phyloP scores from a whole-genome alignment of 2,113 vertebrate species.

The Hyperopisus bebe region DNA sequence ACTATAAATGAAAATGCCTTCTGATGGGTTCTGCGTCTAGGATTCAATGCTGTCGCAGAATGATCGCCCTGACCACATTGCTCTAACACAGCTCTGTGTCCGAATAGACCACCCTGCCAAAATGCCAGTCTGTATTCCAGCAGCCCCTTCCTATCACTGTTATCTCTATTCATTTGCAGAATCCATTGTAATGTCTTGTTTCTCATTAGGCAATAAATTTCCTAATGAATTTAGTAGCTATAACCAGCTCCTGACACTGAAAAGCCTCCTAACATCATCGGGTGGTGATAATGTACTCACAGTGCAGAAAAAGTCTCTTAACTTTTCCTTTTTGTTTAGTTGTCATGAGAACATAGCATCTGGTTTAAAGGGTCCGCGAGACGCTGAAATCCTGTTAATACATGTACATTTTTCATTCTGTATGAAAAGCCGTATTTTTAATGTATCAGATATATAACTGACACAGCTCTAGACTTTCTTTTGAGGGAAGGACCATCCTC shows the following conservation, averaged over 20 bases:
- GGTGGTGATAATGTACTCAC: neutral
- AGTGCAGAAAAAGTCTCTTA: neutral
- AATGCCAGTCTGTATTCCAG: neutral
- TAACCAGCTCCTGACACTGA: neutral
- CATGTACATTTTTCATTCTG: neutral
- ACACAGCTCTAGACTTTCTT: neutral
- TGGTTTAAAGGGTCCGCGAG: neutral
- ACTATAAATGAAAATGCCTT: neutral
- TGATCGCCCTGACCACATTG: neutral
- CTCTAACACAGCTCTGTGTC: neutral
- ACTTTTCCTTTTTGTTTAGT: neutral
- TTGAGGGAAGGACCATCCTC: neutral
- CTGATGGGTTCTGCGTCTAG: neutral
- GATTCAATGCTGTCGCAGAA: neutral
- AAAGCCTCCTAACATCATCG: neutral
- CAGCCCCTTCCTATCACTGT: neutral
- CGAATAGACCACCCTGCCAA: neutral
- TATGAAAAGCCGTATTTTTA: neutral
- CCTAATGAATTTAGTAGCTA: neutral
- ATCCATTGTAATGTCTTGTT: neutral
- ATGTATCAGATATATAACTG: neutral
- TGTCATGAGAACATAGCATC: conserved; percentile 2
- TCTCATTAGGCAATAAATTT: conserved; percentile 3
- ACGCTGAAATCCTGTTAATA: neutral
- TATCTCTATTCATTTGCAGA: neutral